phyloP scores from a whole-genome alignment of 2,113 vertebrate genomes.

The Aramus guarauna region DNA sequence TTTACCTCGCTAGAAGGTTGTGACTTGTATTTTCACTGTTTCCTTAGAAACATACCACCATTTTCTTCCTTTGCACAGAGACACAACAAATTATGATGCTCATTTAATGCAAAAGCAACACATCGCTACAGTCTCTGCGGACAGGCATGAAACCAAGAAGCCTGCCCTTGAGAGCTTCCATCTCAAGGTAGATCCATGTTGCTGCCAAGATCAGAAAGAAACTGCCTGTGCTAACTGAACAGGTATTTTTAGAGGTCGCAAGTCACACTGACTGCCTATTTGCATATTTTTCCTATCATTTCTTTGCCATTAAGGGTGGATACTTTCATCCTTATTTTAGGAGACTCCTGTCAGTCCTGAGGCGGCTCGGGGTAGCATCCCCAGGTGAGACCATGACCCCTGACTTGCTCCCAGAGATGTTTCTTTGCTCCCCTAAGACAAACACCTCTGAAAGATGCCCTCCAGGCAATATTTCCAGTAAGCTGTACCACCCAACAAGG shows the following conservation, averaged over 20 bases:
- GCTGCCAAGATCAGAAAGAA: not conserved
- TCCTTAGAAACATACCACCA: not conserved
- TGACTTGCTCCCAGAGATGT: fast-evolving
- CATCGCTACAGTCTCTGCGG: fast-evolving
- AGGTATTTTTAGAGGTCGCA: not conserved
- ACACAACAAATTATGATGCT: not conserved
- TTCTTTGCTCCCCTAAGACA: fast-evolving
- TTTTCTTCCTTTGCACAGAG: not conserved
- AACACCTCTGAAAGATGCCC: fast-evolving
- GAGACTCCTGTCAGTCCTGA: fast-evolving
- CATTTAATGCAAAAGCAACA: not conserved
- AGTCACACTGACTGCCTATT: fast-evolving
- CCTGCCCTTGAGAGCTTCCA: not conserved
- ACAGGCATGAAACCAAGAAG: not conserved
- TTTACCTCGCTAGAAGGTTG: not conserved
- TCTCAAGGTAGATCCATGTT: not conserved
- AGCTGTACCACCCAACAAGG: fast-evolving
- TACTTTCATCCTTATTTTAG: not conserved
- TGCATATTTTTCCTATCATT: fast-evolving
- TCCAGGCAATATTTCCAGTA: fast-evolving
- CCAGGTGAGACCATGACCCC: fast-evolving
- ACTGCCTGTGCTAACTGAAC: fast-evolving
- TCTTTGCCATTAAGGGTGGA: not conserved
- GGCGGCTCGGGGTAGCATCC: fast-evolving
- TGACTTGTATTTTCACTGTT: not conserved